A percentile compares a stretch with the other conserved stretches of the same genome.
Evolutionary conservation across 2,888 invertebrate species (phyloP).

Genomic region (Andrena camellia): DNA sequence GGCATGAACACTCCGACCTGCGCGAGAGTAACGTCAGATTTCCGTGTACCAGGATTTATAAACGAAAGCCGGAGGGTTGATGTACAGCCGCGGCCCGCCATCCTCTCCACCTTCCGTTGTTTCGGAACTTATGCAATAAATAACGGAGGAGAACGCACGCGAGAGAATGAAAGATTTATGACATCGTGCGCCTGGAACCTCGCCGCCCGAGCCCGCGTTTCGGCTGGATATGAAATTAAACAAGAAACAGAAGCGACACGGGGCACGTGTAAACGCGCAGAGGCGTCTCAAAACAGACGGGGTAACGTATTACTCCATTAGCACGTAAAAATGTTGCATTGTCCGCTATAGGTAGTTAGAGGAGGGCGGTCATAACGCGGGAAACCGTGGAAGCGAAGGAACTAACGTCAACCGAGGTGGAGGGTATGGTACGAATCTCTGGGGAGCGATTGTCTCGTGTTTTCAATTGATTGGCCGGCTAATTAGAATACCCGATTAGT

Average conservation of each 20-base stretch:
- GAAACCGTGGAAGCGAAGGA: background rate
- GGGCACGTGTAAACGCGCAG: background rate
- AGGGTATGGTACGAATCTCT: background rate
- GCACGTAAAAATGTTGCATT: background rate
- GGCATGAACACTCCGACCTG: conserved; percentile 87
- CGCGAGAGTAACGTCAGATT: conserved; percentile 34
- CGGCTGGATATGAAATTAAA: conserved; percentile 7
- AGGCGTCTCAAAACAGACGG: background rate
- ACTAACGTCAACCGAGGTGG: no score
- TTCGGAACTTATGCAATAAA: conserved; percentile 13
- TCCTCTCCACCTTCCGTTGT: background rate
- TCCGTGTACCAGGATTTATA: background rate
- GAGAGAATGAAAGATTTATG: conserved; percentile 24
- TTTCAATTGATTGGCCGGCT: conserved; percentile 29
- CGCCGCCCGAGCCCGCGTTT: background rate
- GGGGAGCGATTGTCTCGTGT: background rate
- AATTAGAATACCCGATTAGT: conserved; percentile 24
- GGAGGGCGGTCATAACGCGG: background rate
- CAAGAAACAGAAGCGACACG: background rate
- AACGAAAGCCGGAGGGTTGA: background rate
- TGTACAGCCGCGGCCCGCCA: background rate
- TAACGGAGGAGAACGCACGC: conserved; percentile 7
- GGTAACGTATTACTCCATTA: background rate
- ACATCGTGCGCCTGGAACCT: background rate
- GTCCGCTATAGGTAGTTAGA: background rate